A percentile compares a stretch with the other conserved stretches of the same genome.
These are phyloP conservation scores for Exephanes ischioxanthus DNA, from an alignment of 2,888 invertebrate genomes.

Conservation along the genomic window DNA sequence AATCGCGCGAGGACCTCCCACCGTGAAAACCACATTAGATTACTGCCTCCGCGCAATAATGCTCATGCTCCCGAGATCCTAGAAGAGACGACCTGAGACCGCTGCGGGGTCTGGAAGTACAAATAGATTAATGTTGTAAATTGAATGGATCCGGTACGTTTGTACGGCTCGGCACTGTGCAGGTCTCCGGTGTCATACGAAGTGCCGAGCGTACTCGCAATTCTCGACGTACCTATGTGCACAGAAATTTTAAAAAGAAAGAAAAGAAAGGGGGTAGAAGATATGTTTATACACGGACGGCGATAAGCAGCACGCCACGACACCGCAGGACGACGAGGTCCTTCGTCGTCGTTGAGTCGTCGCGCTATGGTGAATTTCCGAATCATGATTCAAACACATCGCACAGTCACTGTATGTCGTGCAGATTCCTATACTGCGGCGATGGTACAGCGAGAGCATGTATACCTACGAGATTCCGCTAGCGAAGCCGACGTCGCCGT, in stretches of 20 bases:
- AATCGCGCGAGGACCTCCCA: conserved; percentile 67
- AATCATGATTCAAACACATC: conserved; percentile 47
- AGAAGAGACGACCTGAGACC: conserved; percentile 51
- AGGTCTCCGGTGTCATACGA: conserved; percentile 32
- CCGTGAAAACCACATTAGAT: conserved; percentile 64
- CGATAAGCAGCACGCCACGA: not conserved
- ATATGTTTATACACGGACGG: not conserved
- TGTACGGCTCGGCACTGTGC: conserved; percentile 29
- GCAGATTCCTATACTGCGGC: conserved; percentile 16
- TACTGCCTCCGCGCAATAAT: conserved; percentile 62
- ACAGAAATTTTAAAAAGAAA: not conserved
- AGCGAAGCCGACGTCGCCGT: conserved; percentile 34
- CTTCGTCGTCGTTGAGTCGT: not conserved
- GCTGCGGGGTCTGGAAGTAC: conserved; percentile 54
- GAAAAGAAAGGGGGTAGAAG: not conserved
- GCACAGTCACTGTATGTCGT: conserved; percentile 4
- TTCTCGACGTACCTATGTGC: conserved; percentile 3
- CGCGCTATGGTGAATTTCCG: conserved; percentile 37
- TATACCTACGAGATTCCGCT: conserved; percentile 29
- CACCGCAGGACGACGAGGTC: not conserved
- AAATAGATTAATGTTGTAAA: conserved; percentile 69
- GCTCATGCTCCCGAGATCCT: conserved; percentile 42
- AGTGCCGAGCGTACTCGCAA: conserved; percentile 7
- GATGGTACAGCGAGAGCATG: conserved; percentile 2
- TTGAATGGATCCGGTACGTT: conserved; percentile 70